Conservation (phyloP, 30 jellyfish, hydroid and myxozoan genomes). For the Aurelia sp. region DNA sequence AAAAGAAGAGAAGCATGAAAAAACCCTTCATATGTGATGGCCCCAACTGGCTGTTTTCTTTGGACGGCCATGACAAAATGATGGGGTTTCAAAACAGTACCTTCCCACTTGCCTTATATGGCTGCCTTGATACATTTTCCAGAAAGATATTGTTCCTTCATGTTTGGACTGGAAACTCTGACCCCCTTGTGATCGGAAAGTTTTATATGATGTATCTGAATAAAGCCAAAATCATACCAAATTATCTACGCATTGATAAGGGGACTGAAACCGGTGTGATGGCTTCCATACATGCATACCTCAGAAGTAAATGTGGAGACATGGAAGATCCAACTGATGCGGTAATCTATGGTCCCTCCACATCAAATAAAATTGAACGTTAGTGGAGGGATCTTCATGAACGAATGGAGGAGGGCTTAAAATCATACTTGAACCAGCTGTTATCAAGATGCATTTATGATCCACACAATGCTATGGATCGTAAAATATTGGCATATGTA, state of each 20-base stretch:
- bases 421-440: conserved; percentile 20
- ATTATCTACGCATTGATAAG: conserved; percentile 47
- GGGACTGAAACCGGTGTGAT: conserved; percentile 69
- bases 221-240: conserved; percentile 44
- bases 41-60: conserved; percentile 44
- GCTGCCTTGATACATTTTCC: conserved; percentile 61
- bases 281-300: conserved; percentile 66
- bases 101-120: conserved; percentile 66
- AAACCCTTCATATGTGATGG: conserved; percentile 29
- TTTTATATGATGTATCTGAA: conserved; percentile 19
- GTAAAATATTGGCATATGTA: conserved; percentile 17
- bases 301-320: conserved; percentile 41
- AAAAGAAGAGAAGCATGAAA: conserved; percentile 31
- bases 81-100: conserved; percentile 64
- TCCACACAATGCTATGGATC: conserved; percentile 27
- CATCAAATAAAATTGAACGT: conserved; percentile 27
- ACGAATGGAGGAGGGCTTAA: conserved; percentile 16
- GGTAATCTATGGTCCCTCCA: conserved; percentile 62
- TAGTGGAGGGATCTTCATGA: conserved; percentile 38
- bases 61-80: conserved; percentile 66
- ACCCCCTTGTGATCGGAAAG: conserved; percentile 52
- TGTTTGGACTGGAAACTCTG: conserved; percentile 33
- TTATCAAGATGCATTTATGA: conserved; percentile 35
- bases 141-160: conserved; percentile 36
- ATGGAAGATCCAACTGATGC: conserved; percentile 66